These are phyloP conservation scores for Tympanoctomys barrerae DNA, from an alignment of 2,797 vertebrate species.

Conservation along the genomic window DNA sequence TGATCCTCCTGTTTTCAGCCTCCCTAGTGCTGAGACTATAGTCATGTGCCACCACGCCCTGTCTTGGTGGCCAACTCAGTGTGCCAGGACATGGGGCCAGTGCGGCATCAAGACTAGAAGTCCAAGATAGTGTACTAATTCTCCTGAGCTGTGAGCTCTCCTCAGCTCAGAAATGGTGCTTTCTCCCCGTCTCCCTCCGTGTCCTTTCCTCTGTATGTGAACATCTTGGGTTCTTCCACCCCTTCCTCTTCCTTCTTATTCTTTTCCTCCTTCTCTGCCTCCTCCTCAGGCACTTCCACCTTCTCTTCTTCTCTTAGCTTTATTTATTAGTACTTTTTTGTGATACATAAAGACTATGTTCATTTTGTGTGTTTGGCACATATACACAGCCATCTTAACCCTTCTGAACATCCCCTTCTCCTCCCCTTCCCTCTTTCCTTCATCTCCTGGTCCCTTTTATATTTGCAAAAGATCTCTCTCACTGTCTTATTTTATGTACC, in stretches of 20 bases:
- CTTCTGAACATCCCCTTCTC: not conserved
- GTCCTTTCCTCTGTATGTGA: not conserved
- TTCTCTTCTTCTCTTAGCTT: not conserved
- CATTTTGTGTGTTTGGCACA: too few species aligned
- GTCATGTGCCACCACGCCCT: too few species aligned
- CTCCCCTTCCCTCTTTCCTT: not conserved
- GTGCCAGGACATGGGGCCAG: too few species aligned
- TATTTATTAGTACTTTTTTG: not conserved
- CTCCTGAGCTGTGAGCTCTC: not conserved
- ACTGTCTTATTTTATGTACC: not conserved
- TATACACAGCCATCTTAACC: not conserved
- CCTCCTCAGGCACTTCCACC: too few species aligned
- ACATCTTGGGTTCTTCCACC: not conserved
- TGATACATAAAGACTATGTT: not conserved
- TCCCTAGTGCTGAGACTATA: too few species aligned
- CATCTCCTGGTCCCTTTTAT: not conserved
- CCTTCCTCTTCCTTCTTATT: not conserved
- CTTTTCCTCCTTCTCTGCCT: not conserved
- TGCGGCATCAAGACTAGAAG: not conserved
- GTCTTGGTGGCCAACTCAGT: too few species aligned
- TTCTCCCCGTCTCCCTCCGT: not conserved
- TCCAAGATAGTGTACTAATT: not conserved
- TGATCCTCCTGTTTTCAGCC: too few species aligned
- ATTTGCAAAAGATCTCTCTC: not conserved
- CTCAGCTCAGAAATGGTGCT: not conserved